These are phyloP conservation scores for Drosophila quadrilineata DNA, from an alignment of 1,140 invertebrate species.

Conservation along the genomic window DNA sequence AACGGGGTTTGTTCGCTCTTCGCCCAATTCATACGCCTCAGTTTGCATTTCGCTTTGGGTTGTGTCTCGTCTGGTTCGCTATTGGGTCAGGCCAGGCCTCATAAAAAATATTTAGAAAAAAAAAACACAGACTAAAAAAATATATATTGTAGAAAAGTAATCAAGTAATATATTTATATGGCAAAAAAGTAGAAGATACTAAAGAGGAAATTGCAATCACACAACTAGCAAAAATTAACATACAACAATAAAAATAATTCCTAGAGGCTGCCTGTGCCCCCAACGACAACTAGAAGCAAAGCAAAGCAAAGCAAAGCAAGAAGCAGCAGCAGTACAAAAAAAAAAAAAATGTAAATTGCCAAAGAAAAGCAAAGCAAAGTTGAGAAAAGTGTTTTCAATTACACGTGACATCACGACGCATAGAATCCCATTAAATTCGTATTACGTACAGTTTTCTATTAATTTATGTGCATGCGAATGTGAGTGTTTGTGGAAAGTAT, in stretches of 20 bases:
- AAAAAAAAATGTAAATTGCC: constrained; percentile 15
- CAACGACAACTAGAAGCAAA: constrained; percentile 11
- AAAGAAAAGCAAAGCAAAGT: neutral
- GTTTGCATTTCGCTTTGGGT: constrained; percentile 80
- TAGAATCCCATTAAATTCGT: neutral
- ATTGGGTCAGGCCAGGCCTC: constrained; percentile 66
- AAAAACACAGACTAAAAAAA: constrained; percentile 42
- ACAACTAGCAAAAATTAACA: constrained; percentile 16
- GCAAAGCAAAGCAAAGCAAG: constrained; percentile 4
- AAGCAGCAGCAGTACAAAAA: neutral
- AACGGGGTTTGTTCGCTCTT: constrained; percentile 61
- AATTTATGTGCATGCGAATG: too few species aligned
- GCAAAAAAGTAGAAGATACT: constrained; percentile 24
- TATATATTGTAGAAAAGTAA: constrained; percentile 30
- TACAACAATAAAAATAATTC: too few species aligned
- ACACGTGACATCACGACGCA: constrained; percentile 26
- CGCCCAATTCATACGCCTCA: constrained; percentile 51
- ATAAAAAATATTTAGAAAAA: constrained; percentile 34
- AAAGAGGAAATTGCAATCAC: constrained; percentile 38
- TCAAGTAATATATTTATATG: too few species aligned
- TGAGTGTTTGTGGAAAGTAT: constrained; percentile 1
- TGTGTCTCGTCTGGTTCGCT: constrained; percentile 78
- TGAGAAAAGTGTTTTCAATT: constrained; percentile 13
- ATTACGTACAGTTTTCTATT: constrained; percentile 18
- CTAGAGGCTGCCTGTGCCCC: constrained; percentile 27